Evolutionary conservation across 2,113 vertebrate species (phyloP).

Genomic region (Tragelaphus strepsiceros): DNA sequence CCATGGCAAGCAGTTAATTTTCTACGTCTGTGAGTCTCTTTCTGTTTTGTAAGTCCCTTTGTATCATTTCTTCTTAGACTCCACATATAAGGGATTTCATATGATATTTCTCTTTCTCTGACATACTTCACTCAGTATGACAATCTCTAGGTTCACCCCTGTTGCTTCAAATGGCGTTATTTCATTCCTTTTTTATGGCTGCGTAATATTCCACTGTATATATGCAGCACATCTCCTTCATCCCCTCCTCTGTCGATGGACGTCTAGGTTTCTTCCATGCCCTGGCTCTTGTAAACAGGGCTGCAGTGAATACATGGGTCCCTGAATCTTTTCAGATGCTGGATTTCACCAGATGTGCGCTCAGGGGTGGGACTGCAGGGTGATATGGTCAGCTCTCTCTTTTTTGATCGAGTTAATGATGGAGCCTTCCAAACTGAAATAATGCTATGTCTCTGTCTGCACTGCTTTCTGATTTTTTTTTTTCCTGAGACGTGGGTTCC

Average conservation of each 20-base stretch:
- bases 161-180: accelerated
- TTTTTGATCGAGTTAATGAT: not conserved
- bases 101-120: accelerated
- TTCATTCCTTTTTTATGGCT: accelerated
- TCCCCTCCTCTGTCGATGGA: accelerated
- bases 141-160: accelerated
- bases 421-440: not conserved
- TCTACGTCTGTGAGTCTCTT: not conserved
- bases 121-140: not conserved
- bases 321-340: accelerated
- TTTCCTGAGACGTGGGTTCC: not conserved
- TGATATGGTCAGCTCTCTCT: too few relatives aligned
- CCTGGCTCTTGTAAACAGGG: not conserved
- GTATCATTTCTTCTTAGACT: accelerated
- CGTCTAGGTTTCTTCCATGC: accelerated
- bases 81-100: accelerated
- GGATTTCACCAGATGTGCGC: accelerated
- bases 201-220: accelerated
- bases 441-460: accelerated
- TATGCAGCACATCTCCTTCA: accelerated
- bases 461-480: not conserved
- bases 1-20: accelerated
- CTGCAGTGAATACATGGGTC: accelerated
- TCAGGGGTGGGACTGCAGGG: not conserved
- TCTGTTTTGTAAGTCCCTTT: accelerated